Evolutionary conservation across 2,888 invertebrate genomes (phyloP).

Genomic region (Polymixis lichenea): DNA sequence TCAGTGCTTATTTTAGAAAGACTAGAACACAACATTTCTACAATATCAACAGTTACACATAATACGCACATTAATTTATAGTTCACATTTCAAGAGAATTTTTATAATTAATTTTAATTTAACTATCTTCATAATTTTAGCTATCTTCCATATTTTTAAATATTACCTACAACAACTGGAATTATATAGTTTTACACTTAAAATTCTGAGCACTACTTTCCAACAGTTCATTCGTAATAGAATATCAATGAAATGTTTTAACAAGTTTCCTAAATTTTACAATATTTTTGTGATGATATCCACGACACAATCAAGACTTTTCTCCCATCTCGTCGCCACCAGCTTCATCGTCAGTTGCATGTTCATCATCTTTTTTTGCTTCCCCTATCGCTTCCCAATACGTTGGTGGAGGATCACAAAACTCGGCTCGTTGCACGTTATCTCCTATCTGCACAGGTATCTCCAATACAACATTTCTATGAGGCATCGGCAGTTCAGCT

Average conservation of each 20-base stretch:
- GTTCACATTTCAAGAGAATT: neutral
- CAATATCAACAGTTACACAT: neutral
- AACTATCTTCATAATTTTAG: neutral
- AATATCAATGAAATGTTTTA: neutral
- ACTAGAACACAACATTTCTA: neutral
- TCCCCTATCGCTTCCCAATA: slow-evolving; percentile 72
- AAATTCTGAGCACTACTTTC: neutral
- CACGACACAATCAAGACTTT: slow-evolving; percentile 4
- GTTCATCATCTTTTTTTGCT: slow-evolving; percentile 42
- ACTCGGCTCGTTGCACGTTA: slow-evolving; percentile 33
- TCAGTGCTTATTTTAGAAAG: slow-evolving; percentile 1
- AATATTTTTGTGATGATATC: neutral
- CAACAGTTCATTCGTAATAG: neutral
- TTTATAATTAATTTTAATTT: neutral
- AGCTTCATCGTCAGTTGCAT: slow-evolving; percentile 16
- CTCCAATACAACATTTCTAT: slow-evolving; percentile 64
- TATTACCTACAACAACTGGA: neutral
- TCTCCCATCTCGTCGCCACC: slow-evolving; percentile 3
- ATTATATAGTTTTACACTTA: neutral
- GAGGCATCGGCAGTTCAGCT: slow-evolving; percentile 69
- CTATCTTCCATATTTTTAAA: neutral
- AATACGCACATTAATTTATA: neutral
- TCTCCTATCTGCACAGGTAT: slow-evolving; percentile 72
- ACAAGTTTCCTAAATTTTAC: neutral
- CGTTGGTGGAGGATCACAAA: slow-evolving; percentile 63